Conservation (phyloP, 2,113 vertebrate genomes). For the Rhynchomys soricoides region DNA sequence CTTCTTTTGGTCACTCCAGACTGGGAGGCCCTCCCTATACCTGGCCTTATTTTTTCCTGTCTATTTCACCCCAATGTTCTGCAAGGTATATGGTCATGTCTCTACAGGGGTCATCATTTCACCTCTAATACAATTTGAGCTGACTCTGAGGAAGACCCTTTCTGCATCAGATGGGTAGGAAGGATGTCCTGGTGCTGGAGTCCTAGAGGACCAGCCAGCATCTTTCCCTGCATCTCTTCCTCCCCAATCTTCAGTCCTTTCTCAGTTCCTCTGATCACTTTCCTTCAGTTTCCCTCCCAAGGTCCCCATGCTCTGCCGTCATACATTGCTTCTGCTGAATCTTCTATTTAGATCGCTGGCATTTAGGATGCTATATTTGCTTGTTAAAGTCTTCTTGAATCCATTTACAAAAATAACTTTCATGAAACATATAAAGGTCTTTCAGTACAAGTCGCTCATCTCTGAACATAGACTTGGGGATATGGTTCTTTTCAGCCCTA, state of each 20-base stretch:
- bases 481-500: constrained; percentile 26
- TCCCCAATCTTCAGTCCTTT: neutral
- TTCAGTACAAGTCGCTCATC: neutral
- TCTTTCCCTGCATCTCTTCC: neutral
- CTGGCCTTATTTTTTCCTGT: neutral
- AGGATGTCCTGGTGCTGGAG: neutral
- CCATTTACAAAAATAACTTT: constrained; percentile 42
- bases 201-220: neutral
- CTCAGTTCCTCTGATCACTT: neutral
- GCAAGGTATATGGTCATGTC: neutral
- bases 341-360: constrained; percentile 28
- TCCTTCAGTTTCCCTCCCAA: neutral
- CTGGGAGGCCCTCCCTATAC: neutral
- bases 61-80: neutral
- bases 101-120: neutral
- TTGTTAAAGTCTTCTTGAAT: constrained; percentile 37
- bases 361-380: constrained; percentile 54
- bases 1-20: neutral
- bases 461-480: neutral
- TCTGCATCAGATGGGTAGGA: neutral
- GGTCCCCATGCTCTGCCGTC: neutral
- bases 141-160: constrained; percentile 29
- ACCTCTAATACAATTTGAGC: neutral
- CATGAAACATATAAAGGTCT: constrained; percentile 29
- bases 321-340: constrained; percentile 20